Evolutionary conservation across 2,113 vertebrate species (phyloP).

Genomic region (Leptosomus discolor): DNA sequence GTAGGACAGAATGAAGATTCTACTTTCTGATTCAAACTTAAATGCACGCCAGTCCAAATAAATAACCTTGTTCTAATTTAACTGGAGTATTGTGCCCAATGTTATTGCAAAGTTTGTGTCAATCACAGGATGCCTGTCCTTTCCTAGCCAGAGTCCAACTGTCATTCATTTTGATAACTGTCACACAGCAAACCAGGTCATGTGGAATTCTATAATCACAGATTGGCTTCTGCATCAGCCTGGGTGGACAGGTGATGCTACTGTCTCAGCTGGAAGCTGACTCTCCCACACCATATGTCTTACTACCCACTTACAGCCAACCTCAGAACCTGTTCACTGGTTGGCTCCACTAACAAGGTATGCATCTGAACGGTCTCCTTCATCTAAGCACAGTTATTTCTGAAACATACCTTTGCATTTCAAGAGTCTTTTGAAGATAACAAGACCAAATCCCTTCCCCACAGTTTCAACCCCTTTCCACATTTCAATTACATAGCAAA

Average conservation of each 20-base stretch:
- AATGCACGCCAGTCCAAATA: not conserved
- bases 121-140: not conserved
- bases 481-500: not conserved
- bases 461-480: not conserved
- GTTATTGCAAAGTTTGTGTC: slow-evolving; percentile 21
- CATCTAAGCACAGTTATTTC: not conserved
- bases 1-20: not conserved
- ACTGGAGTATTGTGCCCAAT: not conserved
- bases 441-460: not conserved
- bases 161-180: slow-evolving; percentile 37
- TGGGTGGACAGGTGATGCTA: not conserved
- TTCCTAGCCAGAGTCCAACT: not conserved
- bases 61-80: slow-evolving; percentile 33
- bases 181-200: slow-evolving; percentile 16
- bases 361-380: not conserved
- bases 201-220: not conserved
- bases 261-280: not conserved
- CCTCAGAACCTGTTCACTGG: not conserved
- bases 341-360: not conserved
- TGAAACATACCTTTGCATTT: not conserved
- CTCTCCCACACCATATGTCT: not conserved
- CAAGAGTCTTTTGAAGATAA: not conserved
- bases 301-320: not conserved
- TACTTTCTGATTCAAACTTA: not conserved
- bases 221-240: not conserved